phyloP scores from a whole-genome alignment of 1,140 invertebrate genomes.

The Lepidostoma basale region DNA sequence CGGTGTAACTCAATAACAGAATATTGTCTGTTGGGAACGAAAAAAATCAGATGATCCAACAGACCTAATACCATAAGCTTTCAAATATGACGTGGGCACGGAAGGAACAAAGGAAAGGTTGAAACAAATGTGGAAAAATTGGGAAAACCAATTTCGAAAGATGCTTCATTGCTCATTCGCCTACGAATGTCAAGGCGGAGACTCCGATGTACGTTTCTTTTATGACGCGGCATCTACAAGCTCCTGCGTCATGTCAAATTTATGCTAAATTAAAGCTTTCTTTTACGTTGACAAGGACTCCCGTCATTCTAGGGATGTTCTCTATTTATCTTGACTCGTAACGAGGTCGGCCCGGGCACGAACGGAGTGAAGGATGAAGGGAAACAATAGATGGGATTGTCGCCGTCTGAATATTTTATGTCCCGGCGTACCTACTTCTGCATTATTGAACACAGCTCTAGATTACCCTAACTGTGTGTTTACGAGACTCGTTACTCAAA shows the following conservation, averaged over 20 bases:
- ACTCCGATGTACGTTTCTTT: not conserved
- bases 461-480: conserved; percentile 14
- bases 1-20: too few species aligned
- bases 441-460: conserved; percentile 15
- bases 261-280: conserved; percentile 20
- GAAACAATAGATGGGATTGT: conserved; percentile 14
- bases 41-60: too few species aligned
- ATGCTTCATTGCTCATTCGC: conserved; percentile 4
- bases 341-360: not conserved
- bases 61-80: too few species aligned
- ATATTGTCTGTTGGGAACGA: too few species aligned
- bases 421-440: not conserved
- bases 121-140: not conserved
- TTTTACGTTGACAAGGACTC: conserved; percentile 10
- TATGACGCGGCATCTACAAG: conserved; percentile 4
- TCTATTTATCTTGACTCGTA: conserved; percentile 16
- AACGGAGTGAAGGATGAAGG: not conserved
- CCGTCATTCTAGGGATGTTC: not conserved
- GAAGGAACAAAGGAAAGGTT: too few species aligned
- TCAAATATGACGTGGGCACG: too few species aligned
- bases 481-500: not conserved
- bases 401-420: conserved; percentile 18
- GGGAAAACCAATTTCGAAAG: not conserved
- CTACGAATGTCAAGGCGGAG: not conserved
- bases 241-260: conserved; percentile 9